These are phyloP conservation scores for Coccyzus lansbergi DNA, from an alignment of 2,797 vertebrate species.

Conservation along the genomic window DNA sequence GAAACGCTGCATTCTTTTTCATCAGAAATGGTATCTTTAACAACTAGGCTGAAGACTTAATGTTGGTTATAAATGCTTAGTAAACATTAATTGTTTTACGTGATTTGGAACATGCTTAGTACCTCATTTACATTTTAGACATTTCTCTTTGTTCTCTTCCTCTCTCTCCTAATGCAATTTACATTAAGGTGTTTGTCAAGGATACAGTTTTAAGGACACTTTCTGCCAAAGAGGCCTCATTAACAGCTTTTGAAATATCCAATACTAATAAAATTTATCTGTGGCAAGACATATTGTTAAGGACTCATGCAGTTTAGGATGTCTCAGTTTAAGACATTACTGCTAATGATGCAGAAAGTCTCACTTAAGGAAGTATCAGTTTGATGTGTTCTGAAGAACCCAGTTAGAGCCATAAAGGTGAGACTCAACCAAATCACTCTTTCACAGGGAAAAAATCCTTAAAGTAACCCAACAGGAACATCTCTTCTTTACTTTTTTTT, in stretches of 20 bases:
- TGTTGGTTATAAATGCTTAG: neutral
- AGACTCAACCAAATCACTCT: neutral
- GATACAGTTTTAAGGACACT: conserved; percentile 37
- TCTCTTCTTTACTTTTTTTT: neutral
- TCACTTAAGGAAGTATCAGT: neutral
- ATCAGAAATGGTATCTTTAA: neutral
- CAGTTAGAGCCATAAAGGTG: neutral
- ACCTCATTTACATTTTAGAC: neutral
- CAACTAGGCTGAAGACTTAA: neutral
- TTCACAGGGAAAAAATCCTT: neutral
- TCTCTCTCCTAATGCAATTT: neutral
- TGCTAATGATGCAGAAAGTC: neutral
- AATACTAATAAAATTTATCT: conserved; percentile 33
- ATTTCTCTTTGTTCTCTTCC: neutral
- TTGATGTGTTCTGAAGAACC: neutral
- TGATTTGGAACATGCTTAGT: neutral
- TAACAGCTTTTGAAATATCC: conserved; percentile 36
- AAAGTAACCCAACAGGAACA: neutral
- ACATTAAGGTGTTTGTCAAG: conserved; percentile 39
- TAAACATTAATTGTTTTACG: neutral
- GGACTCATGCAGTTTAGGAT: neutral
- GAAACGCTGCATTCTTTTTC: neutral
- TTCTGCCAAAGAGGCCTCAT: conserved; percentile 1
- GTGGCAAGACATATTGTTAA: conserved; percentile 52
- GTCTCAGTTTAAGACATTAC: neutral